phyloP scores from a whole-genome alignment of 1,140 invertebrate genomes.

The Rhopalosiphum padi region DNA sequence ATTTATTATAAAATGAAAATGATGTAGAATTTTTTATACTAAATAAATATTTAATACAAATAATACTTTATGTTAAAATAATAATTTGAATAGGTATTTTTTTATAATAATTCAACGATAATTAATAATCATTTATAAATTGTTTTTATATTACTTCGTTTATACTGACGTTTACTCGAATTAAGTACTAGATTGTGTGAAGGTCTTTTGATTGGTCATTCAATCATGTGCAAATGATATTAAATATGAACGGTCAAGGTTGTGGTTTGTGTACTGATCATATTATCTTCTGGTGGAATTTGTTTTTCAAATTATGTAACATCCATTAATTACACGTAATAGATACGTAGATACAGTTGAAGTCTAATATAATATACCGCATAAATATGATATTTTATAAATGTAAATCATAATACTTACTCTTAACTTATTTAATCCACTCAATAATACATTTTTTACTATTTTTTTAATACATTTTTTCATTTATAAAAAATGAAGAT shows the following conservation, averaged over 20 bases:
- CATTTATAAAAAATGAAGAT: too few relatives aligned
- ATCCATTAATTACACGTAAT: not conserved
- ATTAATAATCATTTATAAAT: not conserved
- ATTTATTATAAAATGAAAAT: not conserved
- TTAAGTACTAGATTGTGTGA: not conserved
- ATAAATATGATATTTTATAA: not conserved
- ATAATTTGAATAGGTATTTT: not conserved
- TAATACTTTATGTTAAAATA: not conserved
- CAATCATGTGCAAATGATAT: not conserved
- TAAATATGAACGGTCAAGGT: conserved; percentile 10
- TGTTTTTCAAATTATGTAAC: not conserved
- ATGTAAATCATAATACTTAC: not conserved
- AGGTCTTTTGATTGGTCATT: conserved; percentile 31
- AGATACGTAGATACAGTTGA: not conserved
- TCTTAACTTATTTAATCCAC: not conserved
- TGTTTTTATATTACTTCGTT: conserved; percentile 6
- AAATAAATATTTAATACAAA: not conserved
- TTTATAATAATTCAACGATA: not conserved
- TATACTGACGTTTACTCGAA: not conserved
- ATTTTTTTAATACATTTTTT: not conserved
- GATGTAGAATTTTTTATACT: not conserved
- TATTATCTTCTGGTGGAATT: conserved; percentile 13
- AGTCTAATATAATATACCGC: not conserved
- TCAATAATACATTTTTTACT: not conserved
- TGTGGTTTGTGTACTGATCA: conserved; percentile 13